phyloP scores from a whole-genome alignment of 2,797 vertebrate genomes.

The Moxostoma hubbsi region DNA sequence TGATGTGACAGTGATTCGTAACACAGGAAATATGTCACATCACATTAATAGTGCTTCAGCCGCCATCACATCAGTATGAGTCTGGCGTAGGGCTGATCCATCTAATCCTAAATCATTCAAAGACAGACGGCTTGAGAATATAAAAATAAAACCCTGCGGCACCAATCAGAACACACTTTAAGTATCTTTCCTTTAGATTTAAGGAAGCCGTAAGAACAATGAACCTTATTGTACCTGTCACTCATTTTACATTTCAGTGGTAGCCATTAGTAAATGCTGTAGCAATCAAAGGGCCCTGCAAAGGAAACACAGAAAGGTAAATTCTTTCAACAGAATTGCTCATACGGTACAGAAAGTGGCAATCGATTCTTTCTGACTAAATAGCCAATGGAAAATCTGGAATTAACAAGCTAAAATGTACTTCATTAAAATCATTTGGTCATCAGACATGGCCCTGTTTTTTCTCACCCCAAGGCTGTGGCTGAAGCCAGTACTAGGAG shows the following conservation, averaged over 20 bases:
- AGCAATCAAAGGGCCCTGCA: slow-evolving; percentile 96
- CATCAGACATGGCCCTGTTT: neutral
- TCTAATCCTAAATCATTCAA: slow-evolving; percentile 11
- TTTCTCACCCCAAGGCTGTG: slow-evolving; percentile 95
- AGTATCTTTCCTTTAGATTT: slow-evolving; percentile 15
- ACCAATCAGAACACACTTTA: slow-evolving; percentile 17
- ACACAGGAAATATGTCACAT: slow-evolving; percentile 46
- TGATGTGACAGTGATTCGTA: slow-evolving; percentile 51
- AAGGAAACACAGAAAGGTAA: slow-evolving; percentile 5
- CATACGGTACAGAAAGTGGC: neutral
- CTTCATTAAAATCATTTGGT: neutral
- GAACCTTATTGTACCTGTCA: slow-evolving; percentile 8
- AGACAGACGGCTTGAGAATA: slow-evolving; percentile 29
- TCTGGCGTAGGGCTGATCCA: slow-evolving; percentile 21
- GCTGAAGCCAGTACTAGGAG: slow-evolving; percentile 94
- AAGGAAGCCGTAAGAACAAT: slow-evolving; percentile 22
- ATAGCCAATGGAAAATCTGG: neutral
- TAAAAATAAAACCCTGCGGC: slow-evolving; percentile 30
- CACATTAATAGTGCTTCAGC: slow-evolving; percentile 33
- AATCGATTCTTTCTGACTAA: neutral
- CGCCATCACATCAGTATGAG: slow-evolving; percentile 15
- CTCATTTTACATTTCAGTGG: slow-evolving; percentile 89
- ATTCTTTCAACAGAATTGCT: neutral
- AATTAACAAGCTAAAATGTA: neutral
- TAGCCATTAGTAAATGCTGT: slow-evolving; percentile 99